A percentile compares a stretch with the other conserved stretches of the same genome.
Conservation (phyloP, 2,888 invertebrate species). For the Lacanobia wlatinum region DNA sequence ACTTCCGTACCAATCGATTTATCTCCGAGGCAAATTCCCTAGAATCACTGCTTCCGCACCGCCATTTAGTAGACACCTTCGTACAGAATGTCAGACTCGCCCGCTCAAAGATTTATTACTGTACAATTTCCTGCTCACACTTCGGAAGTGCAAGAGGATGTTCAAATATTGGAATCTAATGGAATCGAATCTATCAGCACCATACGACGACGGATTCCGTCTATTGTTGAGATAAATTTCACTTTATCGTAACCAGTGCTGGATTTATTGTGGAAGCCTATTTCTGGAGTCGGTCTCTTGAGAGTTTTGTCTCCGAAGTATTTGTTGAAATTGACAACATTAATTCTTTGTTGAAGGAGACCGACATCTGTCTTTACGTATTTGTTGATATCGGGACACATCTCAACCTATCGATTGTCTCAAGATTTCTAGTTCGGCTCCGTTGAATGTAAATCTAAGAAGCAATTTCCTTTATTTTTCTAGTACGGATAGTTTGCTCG, state of each 20-base stretch:
- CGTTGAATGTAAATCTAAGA: slow-evolving; percentile 47
- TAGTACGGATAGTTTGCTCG: slow-evolving; percentile 25
- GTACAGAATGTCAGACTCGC: slow-evolving; percentile 50
- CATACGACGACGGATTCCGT: slow-evolving; percentile 46
- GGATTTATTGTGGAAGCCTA: slow-evolving; percentile 46
- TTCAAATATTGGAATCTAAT: slow-evolving; percentile 71
- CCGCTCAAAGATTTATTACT: slow-evolving; percentile 59
- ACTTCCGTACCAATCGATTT: slow-evolving; percentile 52
- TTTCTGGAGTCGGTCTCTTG: slow-evolving; percentile 29
- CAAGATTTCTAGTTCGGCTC: slow-evolving; percentile 23
- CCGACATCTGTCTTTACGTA: slow-evolving; percentile 8
- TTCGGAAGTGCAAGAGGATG: slow-evolving; percentile 62
- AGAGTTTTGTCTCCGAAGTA: slow-evolving; percentile 38
- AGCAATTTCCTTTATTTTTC: slow-evolving; percentile 56
- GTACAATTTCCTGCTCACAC: slow-evolving; percentile 61
- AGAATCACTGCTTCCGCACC: slow-evolving; percentile 59
- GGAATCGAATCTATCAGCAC: slow-evolving; percentile 64
- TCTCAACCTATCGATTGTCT: slow-evolving; percentile 25
- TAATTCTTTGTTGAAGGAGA: slow-evolving; percentile 31
- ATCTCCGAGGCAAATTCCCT: slow-evolving; percentile 61
- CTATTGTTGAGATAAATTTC: slow-evolving; percentile 61
- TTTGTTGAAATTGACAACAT: slow-evolving; percentile 34
- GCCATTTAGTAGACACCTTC: slow-evolving; percentile 59
- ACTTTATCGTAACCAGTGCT: slow-evolving; percentile 48
- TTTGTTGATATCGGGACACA: background rate